A percentile compares a stretch with the other conserved stretches of the same genome.
Evolutionary conservation across 2,797 vertebrate genomes (phyloP).

Genomic region (Xiphophorus birchmanni): DNA sequence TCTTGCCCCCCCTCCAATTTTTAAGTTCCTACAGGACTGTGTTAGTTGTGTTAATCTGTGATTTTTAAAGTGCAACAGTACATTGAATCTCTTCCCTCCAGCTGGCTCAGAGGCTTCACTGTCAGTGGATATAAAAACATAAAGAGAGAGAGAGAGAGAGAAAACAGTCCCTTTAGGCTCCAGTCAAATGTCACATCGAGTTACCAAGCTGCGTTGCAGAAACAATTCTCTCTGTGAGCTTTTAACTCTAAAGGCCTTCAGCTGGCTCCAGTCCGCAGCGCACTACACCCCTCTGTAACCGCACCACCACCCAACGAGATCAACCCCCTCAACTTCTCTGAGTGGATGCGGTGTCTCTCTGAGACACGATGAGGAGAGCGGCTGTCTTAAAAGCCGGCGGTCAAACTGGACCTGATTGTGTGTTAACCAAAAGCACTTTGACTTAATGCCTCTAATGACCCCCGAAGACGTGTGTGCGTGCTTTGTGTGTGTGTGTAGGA

Average conservation of each 20-base stretch:
- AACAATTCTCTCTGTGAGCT: conserved; percentile 5
- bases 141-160: not conserved
- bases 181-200: conserved; percentile 30
- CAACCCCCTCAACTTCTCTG: not conserved
- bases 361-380: not conserved
- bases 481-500: not conserved
- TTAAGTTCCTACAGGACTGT: not conserved
- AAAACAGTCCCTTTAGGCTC: conserved; percentile 17
- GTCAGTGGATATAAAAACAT: conserved; percentile 10
- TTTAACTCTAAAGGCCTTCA: not conserved
- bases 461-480: not conserved
- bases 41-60: not conserved
- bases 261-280: not conserved
- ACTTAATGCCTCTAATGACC: not conserved
- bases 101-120: conserved; percentile 1
- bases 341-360: not conserved
- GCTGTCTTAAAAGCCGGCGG: not conserved
- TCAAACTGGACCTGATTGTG: not conserved
- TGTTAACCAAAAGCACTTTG: not conserved
- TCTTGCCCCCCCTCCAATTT: not conserved
- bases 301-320: not conserved
- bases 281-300: not conserved
- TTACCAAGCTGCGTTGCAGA: conserved; percentile 20
- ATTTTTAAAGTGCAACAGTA: not conserved
- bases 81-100: not conserved